These are phyloP conservation scores for Aphrophora alni DNA, from an alignment of 2,888 invertebrate genomes.

Conservation along the genomic window DNA sequence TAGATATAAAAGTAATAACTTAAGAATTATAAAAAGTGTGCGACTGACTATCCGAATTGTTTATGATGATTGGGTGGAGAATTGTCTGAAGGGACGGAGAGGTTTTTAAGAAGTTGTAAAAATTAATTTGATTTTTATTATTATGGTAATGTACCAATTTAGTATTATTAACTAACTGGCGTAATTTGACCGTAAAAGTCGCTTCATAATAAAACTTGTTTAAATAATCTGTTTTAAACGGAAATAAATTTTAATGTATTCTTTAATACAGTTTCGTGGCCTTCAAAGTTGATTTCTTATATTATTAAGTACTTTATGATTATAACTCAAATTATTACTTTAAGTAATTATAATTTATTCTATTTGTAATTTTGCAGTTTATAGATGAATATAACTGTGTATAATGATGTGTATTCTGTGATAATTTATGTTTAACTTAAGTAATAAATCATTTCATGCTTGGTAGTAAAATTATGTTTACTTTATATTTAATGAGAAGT, in stretches of 20 bases:
- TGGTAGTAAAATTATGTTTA: no score
- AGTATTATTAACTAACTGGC: neutral
- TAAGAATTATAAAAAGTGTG: neutral
- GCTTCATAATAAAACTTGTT: neutral
- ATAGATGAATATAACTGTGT: no score
- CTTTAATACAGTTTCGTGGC: no score
- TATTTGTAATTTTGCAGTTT: no score
- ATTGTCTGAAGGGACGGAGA: neutral
- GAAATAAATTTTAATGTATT: no score
- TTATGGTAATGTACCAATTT: neutral
- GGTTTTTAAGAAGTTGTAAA: neutral
- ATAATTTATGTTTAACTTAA: neutral
- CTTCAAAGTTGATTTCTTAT: no score
- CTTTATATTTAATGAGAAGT: no score
- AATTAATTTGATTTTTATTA: conserved; percentile 4
- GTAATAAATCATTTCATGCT: neutral
- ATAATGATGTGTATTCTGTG: no score
- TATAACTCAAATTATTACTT: no score
- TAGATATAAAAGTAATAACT: neutral
- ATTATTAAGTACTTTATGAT: no score
- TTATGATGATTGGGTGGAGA: neutral
- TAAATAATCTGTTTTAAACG: no score
- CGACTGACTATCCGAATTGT: neutral
- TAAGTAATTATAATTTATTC: no score
- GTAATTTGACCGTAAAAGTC: conserved; percentile 5